phyloP scores from a whole-genome alignment of 2,888 invertebrate genomes.

The Mantis religiosa region DNA sequence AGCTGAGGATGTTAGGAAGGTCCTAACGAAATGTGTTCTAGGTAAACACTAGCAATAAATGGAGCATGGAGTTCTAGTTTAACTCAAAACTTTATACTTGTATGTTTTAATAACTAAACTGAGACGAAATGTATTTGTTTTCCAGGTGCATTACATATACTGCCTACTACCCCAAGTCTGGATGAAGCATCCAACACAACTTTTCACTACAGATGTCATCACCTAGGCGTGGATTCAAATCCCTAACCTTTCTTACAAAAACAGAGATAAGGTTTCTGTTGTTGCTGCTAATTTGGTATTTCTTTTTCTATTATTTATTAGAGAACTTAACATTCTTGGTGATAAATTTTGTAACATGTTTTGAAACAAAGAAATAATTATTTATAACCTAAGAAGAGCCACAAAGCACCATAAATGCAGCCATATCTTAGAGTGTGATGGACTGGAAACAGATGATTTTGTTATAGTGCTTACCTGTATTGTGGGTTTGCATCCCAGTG shows the following conservation, averaged over 20 bases:
- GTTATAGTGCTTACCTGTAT: conserved; percentile 7
- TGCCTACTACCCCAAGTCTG: conserved; percentile 8
- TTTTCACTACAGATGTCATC: background rate
- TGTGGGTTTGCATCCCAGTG: conserved; percentile 6
- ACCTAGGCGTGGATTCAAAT: background rate
- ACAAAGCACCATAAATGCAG: conserved; percentile 17
- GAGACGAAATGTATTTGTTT: background rate
- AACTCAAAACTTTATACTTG: too few relatives aligned
- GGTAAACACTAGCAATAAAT: too few relatives aligned
- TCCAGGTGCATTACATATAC: background rate
- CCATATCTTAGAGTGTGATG: conserved; percentile 10
- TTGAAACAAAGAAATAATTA: background rate
- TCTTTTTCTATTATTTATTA: background rate
- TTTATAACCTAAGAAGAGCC: background rate
- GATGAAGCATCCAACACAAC: conserved; percentile 8
- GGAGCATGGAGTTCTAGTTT: too few relatives aligned
- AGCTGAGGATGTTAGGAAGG: too few relatives aligned
- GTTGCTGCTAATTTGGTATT: background rate
- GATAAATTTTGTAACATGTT: background rate
- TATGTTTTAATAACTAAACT: too few relatives aligned
- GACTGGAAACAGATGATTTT: background rate
- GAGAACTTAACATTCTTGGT: background rate
- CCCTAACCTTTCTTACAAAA: conserved; percentile 1
- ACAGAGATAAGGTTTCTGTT: background rate
- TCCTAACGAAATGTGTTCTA: too few relatives aligned